Evolutionary conservation across 2,113 vertebrate species (phyloP).

Genomic region (Atractosteus spatula): DNA sequence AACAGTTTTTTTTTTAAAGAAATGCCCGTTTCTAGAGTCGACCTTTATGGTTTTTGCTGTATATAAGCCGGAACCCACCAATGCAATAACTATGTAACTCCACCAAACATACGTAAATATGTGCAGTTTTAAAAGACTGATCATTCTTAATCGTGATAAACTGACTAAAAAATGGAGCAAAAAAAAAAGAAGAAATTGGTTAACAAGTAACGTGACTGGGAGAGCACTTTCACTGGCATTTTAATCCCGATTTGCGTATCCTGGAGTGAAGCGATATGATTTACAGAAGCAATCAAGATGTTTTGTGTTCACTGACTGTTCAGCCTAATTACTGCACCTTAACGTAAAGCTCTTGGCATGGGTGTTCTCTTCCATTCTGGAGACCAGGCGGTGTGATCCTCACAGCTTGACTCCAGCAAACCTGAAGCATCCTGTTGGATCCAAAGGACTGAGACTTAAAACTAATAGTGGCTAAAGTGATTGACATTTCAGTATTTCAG

Average conservation of each 20-base stretch:
- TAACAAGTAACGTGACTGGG: neutral
- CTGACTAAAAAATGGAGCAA: neutral
- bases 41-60: constrained; percentile 5
- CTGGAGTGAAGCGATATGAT: no score
- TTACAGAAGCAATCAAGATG: no score
- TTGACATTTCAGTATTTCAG: neutral
- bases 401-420: no score
- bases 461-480: neutral
- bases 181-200: neutral
- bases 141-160: no score
- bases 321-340: neutral
- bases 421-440: no score
- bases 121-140: neutral
- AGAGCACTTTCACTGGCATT: neutral
- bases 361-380: neutral
- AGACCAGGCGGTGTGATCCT: neutral
- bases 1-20: no score
- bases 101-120: neutral
- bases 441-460: no score
- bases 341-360: neutral
- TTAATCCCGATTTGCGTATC: no score
- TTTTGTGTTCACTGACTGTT: no score
- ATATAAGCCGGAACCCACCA: neutral
- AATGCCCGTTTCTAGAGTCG: neutral
- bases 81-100: constrained; percentile 11